phyloP scores from a whole-genome alignment of 2,797 vertebrate genomes.

The Pangasius krempfi region DNA sequence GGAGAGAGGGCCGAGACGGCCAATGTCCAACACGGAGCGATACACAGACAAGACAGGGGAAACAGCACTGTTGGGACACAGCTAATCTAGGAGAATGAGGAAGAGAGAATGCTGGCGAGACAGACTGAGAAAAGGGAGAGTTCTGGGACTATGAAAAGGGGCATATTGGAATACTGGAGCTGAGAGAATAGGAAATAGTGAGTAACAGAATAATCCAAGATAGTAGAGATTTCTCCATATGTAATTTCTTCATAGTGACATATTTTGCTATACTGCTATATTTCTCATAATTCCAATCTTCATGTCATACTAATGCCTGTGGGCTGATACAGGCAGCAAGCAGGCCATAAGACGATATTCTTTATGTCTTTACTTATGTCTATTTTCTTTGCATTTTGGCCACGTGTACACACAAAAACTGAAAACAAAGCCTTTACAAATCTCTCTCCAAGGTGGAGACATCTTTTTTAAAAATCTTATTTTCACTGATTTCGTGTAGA shows the following conservation, averaged over 20 bases:
- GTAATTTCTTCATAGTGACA: not conserved
- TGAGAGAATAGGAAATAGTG: conserved; percentile 3
- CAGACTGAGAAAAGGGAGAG: not conserved
- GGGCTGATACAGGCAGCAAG: not conserved
- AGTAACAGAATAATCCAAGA: not conserved
- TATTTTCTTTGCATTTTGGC: not conserved
- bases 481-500: not conserved
- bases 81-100: conserved; percentile 39
- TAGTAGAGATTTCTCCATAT: not conserved
- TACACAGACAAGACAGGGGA: conserved; percentile 52
- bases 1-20: conserved; percentile 47
- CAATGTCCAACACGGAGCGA: conserved; percentile 48
- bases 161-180: conserved; percentile 30
- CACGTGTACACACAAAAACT: not conserved
- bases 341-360: not conserved
- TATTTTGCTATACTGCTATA: not conserved
- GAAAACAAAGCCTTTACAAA: not conserved
- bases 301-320: not conserved
- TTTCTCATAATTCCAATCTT: not conserved
- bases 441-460: no score
- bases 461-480: not conserved
- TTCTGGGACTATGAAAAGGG: conserved; percentile 27
- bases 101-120: conserved; percentile 7
- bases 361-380: not conserved
- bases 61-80: conserved; percentile 47